A percentile compares a stretch with the other conserved stretches of the same genome.
Evolutionary conservation across 2,113 vertebrate genomes (phyloP).

Genomic region (Peromyscus polionotus): DNA sequence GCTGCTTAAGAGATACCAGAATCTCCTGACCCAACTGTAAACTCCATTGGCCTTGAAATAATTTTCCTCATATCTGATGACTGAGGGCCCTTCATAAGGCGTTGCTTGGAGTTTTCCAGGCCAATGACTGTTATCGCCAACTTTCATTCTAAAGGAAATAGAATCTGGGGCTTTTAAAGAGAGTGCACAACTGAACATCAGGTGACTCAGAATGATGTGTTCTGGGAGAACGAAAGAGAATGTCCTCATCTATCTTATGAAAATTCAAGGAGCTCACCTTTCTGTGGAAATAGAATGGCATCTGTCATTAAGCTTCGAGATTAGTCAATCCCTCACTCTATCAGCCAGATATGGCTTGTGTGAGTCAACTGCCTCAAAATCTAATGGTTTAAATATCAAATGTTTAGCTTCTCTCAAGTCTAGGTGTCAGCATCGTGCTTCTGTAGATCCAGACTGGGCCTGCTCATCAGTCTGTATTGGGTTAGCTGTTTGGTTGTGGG

Average conservation of each 20-base stretch:
- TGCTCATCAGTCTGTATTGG: not conserved
- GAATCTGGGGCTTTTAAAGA: not conserved
- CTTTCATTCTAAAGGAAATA: conserved; percentile 55
- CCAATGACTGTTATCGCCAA: conserved; percentile 18
- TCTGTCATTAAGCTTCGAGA: not conserved
- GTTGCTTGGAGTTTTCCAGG: conserved; percentile 71
- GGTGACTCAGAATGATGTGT: conserved; percentile 30
- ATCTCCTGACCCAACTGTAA: conserved; percentile 67
- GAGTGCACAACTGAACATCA: not conserved
- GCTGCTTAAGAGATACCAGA: conserved; percentile 77
- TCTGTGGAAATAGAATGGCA: not conserved
- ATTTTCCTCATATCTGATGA: conserved; percentile 77
- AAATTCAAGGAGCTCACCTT: not conserved
- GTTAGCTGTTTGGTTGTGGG: not conserved
- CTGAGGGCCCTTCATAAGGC: conserved; percentile 50
- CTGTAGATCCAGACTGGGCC: not conserved
- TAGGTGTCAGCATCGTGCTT: not conserved
- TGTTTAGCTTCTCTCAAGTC: not conserved
- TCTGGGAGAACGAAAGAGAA: not conserved
- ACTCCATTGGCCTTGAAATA: conserved; percentile 77
- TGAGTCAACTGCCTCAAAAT: not conserved
- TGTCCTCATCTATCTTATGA: not conserved
- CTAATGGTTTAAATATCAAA: not conserved
- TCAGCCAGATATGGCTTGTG: not conserved
- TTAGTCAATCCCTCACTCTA: not conserved